Evolutionary conservation across 2,113 vertebrate species (phyloP), one percentile per base, ranked within the genome.

Genomic region (Sebastes schlegelii): DNA sequence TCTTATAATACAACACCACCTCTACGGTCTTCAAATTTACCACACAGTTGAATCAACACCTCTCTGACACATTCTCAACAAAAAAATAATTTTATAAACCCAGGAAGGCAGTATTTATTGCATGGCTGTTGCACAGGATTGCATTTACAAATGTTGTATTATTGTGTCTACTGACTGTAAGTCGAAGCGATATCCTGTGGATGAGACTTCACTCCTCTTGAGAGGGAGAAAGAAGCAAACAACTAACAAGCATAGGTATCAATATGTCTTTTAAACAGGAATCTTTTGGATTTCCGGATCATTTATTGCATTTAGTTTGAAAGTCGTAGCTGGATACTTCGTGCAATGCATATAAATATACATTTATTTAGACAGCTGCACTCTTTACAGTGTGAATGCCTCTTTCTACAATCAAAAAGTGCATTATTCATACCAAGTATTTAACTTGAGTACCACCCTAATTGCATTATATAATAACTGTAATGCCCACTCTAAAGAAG

Each of bases 121-220:
- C 67, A 71, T 46, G 23, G 43, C 58, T 82, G 8, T 82, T 88
- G 78, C 84, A 69, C 23, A 26, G 11, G 72, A 82, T 88, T 88
- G 63, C 80, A 64, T 71, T 83, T 42, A 76, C 21, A 81, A 57
- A 83, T 55, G 69, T 51, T 57, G 55, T 34, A 19, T 48, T 71
- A 51, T 62, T 78, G 34, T 78, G 54, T 84, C 60, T 72, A n/a
- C 23, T 4, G 10, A 73, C 49, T 78, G 45, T 64, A 84, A 60
- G 52, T 52, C 54, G 71, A 66, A 62, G 49, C 6, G 21, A 80
- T 40, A 79, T 66, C 42, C 42, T 62, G 49, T 57, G 46, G 46
- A 66, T 45, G 26, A 66, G 60, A 86, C 58, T 57, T 58, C 6
- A 60, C 54, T 70, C 12, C 13, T 67, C n/a, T 54, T 52, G 48